A percentile compares a stretch with the other conserved stretches of the same genome.
These are phyloP conservation scores for Ceratosolen fusciceps DNA, from an alignment of 1,140 invertebrate genomes.

Conservation along the genomic window DNA sequence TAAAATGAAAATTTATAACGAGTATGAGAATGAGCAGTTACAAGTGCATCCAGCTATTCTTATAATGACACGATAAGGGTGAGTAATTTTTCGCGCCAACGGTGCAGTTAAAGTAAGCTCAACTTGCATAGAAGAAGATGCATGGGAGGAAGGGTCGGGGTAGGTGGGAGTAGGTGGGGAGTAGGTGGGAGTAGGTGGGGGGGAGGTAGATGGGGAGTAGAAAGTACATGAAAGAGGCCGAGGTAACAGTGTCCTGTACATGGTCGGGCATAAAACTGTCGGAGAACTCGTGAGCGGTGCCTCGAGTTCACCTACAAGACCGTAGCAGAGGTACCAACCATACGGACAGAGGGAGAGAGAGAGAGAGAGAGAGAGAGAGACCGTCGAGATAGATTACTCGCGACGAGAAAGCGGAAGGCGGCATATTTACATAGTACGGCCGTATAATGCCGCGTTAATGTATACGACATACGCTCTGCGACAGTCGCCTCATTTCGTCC, in stretches of 20 bases:
- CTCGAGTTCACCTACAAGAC: neutral
- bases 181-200: neutral
- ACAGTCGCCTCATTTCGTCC: neutral
- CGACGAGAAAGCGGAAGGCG: conserved; percentile 22
- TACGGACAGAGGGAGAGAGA: no score
- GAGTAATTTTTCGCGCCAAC: neutral
- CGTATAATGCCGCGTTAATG: conserved; percentile 28
- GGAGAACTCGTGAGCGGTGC: neutral
- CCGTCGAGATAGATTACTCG: conserved; percentile 8
- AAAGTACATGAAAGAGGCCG: neutral
- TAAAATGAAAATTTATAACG: no score
- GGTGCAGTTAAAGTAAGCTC: neutral
- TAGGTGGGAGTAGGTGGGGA: neutral
- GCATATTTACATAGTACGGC: conserved; percentile 43
- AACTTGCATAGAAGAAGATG: neutral
- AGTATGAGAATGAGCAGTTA: no score
- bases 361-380: no score
- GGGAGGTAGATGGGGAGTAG: neutral
- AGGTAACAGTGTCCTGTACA: neutral
- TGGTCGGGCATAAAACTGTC: neutral
- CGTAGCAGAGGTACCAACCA: neutral
- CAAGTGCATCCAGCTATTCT: no score
- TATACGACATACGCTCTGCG: conserved; percentile 1
- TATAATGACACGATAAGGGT: neutral
- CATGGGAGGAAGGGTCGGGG: neutral